phyloP scores from a whole-genome alignment of 1,140 invertebrate genomes.

The Belonocnema kinseyi region DNA sequence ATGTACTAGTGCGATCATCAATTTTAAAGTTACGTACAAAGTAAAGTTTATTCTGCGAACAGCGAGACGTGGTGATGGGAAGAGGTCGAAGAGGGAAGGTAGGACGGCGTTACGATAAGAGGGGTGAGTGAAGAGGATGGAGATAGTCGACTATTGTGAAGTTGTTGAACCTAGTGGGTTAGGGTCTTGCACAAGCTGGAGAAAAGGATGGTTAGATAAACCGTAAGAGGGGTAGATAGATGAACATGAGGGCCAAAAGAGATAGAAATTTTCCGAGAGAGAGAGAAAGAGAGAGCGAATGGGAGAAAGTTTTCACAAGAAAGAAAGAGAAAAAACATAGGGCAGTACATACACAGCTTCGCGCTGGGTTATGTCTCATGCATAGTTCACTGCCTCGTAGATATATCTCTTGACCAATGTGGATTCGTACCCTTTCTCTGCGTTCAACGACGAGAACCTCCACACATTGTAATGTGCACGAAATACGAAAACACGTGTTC shows the following conservation, averaged over 20 bases:
- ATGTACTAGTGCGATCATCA: constrained; percentile 55
- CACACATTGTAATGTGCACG: not conserved
- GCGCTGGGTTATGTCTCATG: constrained; percentile 38
- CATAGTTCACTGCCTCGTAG: constrained; percentile 43
- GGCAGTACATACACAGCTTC: constrained; percentile 40
- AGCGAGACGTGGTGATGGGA: constrained; percentile 41
- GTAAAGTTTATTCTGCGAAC: constrained; percentile 61
- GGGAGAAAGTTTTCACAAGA: not conserved
- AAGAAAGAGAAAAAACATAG: constrained; percentile 15
- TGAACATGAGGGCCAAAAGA: constrained; percentile 31
- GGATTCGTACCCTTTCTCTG: not conserved
- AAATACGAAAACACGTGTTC: constrained; percentile 10
- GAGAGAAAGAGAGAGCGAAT: not conserved
- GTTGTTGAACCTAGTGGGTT: constrained; percentile 56
- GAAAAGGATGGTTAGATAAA: not conserved
- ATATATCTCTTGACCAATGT: constrained; percentile 30
- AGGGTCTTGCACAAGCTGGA: not conserved
- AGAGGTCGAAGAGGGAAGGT: constrained; percentile 5
- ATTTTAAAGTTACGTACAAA: constrained; percentile 63
- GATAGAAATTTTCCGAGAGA: constrained; percentile 3
- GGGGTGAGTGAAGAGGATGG: not conserved
- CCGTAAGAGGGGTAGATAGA: not conserved
- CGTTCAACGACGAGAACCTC: not conserved
- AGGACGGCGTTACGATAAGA: not conserved
- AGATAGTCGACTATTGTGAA: constrained; percentile 55